A percentile compares a stretch with the other conserved stretches of the same genome.
These are phyloP conservation scores for Atractosteus spatula DNA, from an alignment of 2,113 vertebrate species.

Conservation along the genomic window DNA sequence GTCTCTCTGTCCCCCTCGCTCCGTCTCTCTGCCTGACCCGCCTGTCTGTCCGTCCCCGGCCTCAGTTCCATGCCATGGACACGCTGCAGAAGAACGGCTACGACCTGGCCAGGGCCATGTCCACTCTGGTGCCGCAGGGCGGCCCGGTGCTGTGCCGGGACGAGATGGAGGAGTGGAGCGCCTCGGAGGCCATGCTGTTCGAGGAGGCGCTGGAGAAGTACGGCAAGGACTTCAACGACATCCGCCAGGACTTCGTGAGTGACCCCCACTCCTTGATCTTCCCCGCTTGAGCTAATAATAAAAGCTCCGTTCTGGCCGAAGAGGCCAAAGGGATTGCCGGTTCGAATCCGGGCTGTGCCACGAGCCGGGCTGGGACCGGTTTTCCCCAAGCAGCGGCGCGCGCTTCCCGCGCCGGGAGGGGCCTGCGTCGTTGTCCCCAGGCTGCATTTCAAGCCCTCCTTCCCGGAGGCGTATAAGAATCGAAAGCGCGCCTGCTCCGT, in stretches of 20 bases:
- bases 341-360: no score
- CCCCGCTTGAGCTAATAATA: no score
- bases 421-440: not conserved
- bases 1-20: not conserved
- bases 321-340: no score
- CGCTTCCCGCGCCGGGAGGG: not conserved
- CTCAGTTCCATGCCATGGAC: constrained; percentile 90
- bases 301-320: not conserved
- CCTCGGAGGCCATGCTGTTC: constrained; percentile 89
- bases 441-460: not conserved
- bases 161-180: constrained; percentile 95
- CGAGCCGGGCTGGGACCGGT: no score
- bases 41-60: no score
- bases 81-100: constrained; percentile 86
- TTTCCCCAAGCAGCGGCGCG: no score
- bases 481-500: no score
- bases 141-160: constrained; percentile 86
- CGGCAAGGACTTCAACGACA: constrained; percentile 90
- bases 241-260: constrained; percentile 91
- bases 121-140: constrained; percentile 87
- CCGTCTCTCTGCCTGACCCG: not conserved
- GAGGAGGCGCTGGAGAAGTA: constrained; percentile 92
- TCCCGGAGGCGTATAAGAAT: not conserved
- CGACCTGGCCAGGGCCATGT: constrained; percentile 87
- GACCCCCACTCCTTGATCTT: no score